phyloP scores from a whole-genome alignment of 2,797 vertebrate species.

The Neoniphon sammara region DNA sequence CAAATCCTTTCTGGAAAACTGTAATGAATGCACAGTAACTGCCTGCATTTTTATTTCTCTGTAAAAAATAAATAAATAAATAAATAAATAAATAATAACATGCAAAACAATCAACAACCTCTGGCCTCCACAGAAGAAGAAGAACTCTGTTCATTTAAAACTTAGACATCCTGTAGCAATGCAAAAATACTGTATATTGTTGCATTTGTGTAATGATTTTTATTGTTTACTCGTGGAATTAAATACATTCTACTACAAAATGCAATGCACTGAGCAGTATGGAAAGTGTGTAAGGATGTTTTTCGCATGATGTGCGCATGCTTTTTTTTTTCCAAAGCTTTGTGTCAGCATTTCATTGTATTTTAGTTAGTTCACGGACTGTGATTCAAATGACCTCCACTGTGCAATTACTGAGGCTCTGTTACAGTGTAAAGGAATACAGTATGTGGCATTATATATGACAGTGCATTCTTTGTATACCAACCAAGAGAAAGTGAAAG shows the following conservation, averaged over 20 bases:
- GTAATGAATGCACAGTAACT: neutral
- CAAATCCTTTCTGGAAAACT: conserved; percentile 7
- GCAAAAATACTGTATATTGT: no score
- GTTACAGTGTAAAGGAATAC: neutral
- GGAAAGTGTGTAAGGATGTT: no score
- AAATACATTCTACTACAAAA: neutral
- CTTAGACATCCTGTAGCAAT: neutral
- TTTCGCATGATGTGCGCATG: neutral
- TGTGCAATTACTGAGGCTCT: neutral
- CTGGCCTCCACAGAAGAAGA: neutral
- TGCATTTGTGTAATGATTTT: neutral
- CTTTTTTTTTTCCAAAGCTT: neutral
- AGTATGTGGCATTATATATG: neutral
- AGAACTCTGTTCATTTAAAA: neutral
- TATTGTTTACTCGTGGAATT: neutral
- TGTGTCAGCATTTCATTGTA: neutral
- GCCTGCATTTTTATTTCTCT: neutral
- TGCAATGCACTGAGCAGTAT: neutral
- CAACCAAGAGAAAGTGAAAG: conserved; percentile 7
- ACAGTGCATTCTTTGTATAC: neutral
- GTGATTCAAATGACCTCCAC: neutral
- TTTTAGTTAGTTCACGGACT: neutral
- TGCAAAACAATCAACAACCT: neutral
- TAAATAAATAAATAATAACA: no score
- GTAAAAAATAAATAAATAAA: no score